phyloP scores from a whole-genome alignment of 37 sponge, comb jelly and placozoan species.

The Aplysina aerophoba region DNA sequence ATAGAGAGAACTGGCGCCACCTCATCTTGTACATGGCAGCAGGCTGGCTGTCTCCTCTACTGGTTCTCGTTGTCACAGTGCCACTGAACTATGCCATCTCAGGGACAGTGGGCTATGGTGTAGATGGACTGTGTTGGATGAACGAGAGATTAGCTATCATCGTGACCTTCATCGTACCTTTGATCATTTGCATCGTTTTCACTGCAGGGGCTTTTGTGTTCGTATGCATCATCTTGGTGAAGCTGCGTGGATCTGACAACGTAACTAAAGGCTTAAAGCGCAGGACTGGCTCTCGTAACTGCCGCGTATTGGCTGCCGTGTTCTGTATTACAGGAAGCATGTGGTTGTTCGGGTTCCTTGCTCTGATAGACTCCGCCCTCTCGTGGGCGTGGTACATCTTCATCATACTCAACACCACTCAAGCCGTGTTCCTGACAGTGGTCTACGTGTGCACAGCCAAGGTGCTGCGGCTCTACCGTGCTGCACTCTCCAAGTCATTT shows the following conservation, averaged over 20 bases:
- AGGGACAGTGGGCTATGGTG: no score
- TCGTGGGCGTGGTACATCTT: conserved; percentile 55
- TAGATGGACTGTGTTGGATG: no score
- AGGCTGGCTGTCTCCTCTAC: no score
- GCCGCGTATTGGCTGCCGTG: conserved; percentile 22
- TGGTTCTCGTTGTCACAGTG: no score
- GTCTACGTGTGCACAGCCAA: conserved; percentile 38
- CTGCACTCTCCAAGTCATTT: no score
- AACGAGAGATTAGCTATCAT: conserved; percentile 32
- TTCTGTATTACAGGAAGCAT: conserved; percentile 40
- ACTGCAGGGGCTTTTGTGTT: conserved; percentile 5
- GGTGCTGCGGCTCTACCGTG: conserved; percentile 21
- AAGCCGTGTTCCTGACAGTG: conserved; percentile 32
- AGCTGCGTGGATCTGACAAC: no score
- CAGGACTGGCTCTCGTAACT: neutral
- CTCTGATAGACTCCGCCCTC: neutral
- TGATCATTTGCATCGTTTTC: conserved; percentile 1
- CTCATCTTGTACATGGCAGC: no score
- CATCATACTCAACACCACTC: conserved; percentile 53
- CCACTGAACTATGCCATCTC: no score
- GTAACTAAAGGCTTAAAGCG: no score
- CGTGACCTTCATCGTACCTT: conserved; percentile 42
- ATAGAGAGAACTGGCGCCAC: no score
- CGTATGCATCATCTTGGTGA: neutral
- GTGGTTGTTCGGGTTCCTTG: conserved; percentile 59